Base-by-base conservation (phyloP, 2,888 invertebrate species). In the Ferdinandea cuprea region DNA sequence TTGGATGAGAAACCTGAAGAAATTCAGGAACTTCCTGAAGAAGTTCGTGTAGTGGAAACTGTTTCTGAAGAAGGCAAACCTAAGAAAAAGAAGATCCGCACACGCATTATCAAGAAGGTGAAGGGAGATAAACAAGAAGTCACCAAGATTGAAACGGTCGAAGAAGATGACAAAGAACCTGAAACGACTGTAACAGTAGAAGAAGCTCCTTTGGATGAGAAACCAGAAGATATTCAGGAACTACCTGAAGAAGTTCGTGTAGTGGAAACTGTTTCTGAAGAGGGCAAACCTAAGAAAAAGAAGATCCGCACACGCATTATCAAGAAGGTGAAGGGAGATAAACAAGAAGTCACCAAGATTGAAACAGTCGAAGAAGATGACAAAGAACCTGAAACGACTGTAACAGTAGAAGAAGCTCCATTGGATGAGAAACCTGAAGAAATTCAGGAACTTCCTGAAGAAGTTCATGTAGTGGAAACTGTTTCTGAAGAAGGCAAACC, bases 301-400 rank as follows among this genome's bases (percentile, higher is more conserved):
- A 65, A 59, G 88, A 91, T 72, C 28, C 65, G 86, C 86, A 50
- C 86, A 65, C 65, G 83, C 1, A 37, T 74, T 0, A 86, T 87
- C 56, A 87, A 86, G 89, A 92, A 90, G 85, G 88, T 87, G 50
- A 88, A 88, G 74, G 90, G 89, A 40, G 89, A 87, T 4, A 89
- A 88, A 79, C 90, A 88, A 19, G 86, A 88, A 86, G 85, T 63
- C 61, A 90, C 90, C 6, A 88, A 91, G 86, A 89, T 91, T 63
- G 87, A 89, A n/a, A 90, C 89, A 1, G 87, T 89, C 1, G 89
- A 91, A 66, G 91, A 90, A 68, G 91, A 91, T 78, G 90, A 89
- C 19, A 78, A 86, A 4, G 61, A 76, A 50, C 86, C 88, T 9
- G 86, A 89, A 81, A 90, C 89, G 2, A 89, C 88, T 0, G 86